A percentile compares a stretch with the other conserved stretches of the same genome.
Evolutionary conservation across 2,797 vertebrate genomes (phyloP).

Genomic region (Esox lucius): DNA sequence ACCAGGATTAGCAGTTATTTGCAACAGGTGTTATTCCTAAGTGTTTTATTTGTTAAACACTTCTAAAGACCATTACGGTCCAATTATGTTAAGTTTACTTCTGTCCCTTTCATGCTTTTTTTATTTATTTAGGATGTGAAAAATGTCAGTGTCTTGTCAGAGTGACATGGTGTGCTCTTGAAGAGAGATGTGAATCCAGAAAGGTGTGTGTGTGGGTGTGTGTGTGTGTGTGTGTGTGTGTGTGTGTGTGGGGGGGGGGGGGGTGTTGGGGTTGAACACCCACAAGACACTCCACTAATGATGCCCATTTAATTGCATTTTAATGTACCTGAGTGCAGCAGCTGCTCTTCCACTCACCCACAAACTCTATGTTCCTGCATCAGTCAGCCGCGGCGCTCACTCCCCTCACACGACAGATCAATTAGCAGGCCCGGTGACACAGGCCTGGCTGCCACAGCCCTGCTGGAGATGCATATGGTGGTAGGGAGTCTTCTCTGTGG

Average conservation of each 20-base stretch:
- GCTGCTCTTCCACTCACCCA: slow-evolving; percentile 30
- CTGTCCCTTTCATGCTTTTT: neutral
- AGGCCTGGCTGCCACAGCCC: slow-evolving; percentile 4
- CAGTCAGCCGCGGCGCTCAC: neutral
- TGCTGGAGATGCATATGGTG: slow-evolving; percentile 19
- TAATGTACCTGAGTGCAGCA: slow-evolving; percentile 44
- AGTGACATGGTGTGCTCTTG: slow-evolving; percentile 8
- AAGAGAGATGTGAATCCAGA: slow-evolving; percentile 17
- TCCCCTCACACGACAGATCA: slow-evolving; percentile 21
- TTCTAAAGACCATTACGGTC: neutral
- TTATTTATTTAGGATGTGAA: neutral
- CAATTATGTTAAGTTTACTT: neutral
- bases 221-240: too few relatives aligned
- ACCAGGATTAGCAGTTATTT: neutral
- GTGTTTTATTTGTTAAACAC: neutral
- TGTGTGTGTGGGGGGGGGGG: neutral
- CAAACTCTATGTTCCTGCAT: slow-evolving; percentile 10
- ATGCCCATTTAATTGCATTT: slow-evolving; percentile 39
- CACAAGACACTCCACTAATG: slow-evolving; percentile 33
- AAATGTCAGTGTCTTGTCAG: slow-evolving; percentile 3
- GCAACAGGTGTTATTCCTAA: neutral
- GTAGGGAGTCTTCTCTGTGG: neutral
- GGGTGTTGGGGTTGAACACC: neutral
- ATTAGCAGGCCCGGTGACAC: slow-evolving; percentile 21
- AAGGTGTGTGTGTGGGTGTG: slow-evolving; percentile 1